Evolutionary conservation across 2,113 vertebrate genomes (phyloP).

Genomic region (Saiga tatarica): DNA sequence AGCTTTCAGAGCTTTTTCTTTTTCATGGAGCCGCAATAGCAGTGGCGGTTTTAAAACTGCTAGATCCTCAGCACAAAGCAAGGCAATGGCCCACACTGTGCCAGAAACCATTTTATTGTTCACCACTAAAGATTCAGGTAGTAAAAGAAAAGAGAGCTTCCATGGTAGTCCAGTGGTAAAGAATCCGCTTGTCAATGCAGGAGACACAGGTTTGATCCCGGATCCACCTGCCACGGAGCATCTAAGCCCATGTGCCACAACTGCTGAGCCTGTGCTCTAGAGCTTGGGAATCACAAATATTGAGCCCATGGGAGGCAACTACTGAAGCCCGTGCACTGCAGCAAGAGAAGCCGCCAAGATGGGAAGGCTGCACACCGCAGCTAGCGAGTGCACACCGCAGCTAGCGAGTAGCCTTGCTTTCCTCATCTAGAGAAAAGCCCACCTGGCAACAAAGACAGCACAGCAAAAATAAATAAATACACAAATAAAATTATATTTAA

Average conservation of each 20-base stretch:
- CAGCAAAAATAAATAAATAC: not conserved
- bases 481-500: not conserved
- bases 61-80: not conserved
- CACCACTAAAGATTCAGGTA: not conserved
- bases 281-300: not conserved
- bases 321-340: fast-evolving
- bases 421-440: not conserved
- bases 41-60: not conserved
- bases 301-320: not conserved
- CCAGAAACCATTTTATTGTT: not conserved
- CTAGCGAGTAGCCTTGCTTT: not conserved
- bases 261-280: not conserved
- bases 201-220: not conserved
- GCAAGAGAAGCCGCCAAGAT: not conserved
- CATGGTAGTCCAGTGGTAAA: not conserved
- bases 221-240: not conserved
- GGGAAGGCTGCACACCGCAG: not conserved
- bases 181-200: not conserved
- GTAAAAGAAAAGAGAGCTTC: not conserved
- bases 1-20: too few relatives aligned
- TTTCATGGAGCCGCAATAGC: too few relatives aligned
- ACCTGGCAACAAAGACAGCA: not conserved
- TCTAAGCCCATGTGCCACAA: not conserved
- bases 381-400: not conserved
- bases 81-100: not conserved